Evolutionary conservation across 2,888 invertebrate species (phyloP), one percentile per base, ranked within the genome.

Genomic region (Pterostichus niger): DNA sequence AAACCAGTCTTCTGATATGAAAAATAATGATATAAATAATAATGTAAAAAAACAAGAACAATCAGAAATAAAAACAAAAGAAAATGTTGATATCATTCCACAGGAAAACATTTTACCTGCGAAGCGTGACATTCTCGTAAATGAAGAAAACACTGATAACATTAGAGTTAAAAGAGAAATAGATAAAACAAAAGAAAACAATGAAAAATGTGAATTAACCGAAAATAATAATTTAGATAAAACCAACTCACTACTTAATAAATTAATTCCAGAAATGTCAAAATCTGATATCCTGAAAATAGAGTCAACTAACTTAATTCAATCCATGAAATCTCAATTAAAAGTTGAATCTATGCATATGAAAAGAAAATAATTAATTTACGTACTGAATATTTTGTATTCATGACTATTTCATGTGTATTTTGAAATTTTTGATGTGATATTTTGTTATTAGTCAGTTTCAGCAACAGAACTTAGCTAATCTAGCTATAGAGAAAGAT

Each of bases 111-210:
- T 46, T 71, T 71, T 71, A 44, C 56, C 61, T 11, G 59, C 10
- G 5, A 59, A 79, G 59, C 71, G 83, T 46, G 79, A 80, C 15
- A 44, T 79, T 52, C 35, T 83, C 46, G 76, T 49, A 73, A 71
- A 68, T 6, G 79, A 84, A 24, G 83, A 84, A 61, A 84, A 54
- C 79, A 35, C 59, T 5, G 80, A 84, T 61, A 73, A 77, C 35
- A 54, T n/a, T n/a, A 33, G 15, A 84, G 85, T 61, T 59, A 84
- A 71, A 84, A 85, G 64, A 82, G 86, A 84, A 79, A 84, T 85
- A n/a, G 83, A 84, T 6, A 56, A 83, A 33, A 35, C 31, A 49
- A 31, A n/a, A 68, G 24, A 68, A n/a, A 80, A 68, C 56, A 80
- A 80, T 49, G 80, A 81, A 73, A 82, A 82, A 59, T 82, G 82